Evolutionary conservation across 1,140 invertebrate genomes (phyloP).

Genomic region (Drosophila watanabei): DNA sequence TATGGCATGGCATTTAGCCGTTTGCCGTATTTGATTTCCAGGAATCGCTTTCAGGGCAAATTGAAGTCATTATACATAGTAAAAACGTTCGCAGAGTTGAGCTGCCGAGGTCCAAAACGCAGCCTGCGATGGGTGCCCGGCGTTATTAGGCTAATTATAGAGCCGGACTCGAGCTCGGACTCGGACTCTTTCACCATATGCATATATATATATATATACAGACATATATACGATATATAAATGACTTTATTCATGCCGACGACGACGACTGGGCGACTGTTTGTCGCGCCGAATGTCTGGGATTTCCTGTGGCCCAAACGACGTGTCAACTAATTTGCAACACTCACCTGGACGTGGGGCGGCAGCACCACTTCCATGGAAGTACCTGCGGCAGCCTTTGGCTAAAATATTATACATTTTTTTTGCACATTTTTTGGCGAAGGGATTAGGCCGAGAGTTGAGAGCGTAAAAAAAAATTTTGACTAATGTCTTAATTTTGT

Average conservation of each 20-base stretch:
- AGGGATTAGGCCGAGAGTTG: constrained; percentile 74
- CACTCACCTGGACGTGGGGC: constrained; percentile 62
- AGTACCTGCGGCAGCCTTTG: constrained; percentile 74
- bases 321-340: constrained; percentile 84
- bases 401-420: constrained; percentile 29
- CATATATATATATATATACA: constrained; percentile 20
- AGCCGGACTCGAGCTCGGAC: constrained; percentile 51
- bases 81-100: constrained; percentile 27
- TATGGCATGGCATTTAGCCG: constrained; percentile 80
- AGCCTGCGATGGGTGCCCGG: constrained; percentile 41
- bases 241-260: constrained; percentile 83
- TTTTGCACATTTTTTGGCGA: constrained; percentile 21
- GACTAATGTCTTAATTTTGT: constrained; percentile 83
- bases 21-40: constrained; percentile 81
- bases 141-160: constrained; percentile 84
- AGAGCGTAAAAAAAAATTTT: constrained; percentile 54
- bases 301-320: constrained; percentile 58
- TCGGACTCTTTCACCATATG: constrained; percentile 60
- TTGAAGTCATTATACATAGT: constrained; percentile 79
- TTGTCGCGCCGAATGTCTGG: constrained; percentile 70
- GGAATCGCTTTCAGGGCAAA: constrained; percentile 82
- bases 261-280: constrained; percentile 42
- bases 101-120: constrained; percentile 23
- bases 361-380: constrained; percentile 73
- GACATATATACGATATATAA: constrained; percentile 44